Evolutionary conservation across 1,140 invertebrate species (phyloP).

Genomic region (Homalodisca vitripennis): DNA sequence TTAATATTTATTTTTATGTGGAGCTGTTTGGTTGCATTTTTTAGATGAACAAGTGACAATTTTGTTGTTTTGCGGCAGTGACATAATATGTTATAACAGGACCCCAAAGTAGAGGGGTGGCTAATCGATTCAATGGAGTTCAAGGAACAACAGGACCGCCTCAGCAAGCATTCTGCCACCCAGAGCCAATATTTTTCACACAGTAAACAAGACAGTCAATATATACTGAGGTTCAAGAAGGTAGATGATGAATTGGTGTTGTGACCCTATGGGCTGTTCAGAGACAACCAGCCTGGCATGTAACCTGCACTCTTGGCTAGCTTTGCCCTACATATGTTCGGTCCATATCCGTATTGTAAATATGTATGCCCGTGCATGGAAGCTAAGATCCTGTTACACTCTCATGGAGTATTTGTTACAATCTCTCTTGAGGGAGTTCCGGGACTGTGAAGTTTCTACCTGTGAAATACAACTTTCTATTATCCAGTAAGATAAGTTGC

Average conservation of each 20-base stretch:
- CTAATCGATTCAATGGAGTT: conserved; percentile 49
- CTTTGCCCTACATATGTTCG: background rate
- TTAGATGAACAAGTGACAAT: too few relatives aligned
- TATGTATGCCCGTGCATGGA: conserved; percentile 7
- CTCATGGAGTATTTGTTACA: too few relatives aligned
- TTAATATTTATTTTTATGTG: too few relatives aligned
- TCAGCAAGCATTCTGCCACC: conserved; percentile 45
- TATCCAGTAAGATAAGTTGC: too few relatives aligned
- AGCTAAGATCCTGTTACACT: too few relatives aligned
- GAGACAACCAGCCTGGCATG: background rate
- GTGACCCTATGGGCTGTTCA: background rate
- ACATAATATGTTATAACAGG: conserved; percentile 47
- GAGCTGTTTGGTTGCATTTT: too few relatives aligned
- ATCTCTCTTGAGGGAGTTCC: too few relatives aligned
- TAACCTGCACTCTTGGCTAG: background rate
- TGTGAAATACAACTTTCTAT: too few relatives aligned
- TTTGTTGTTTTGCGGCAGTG: too few relatives aligned
- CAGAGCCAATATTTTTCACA: conserved; percentile 42
- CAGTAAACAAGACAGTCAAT: conserved; percentile 38
- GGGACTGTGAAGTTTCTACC: too few relatives aligned
- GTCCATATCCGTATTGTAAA: too few relatives aligned
- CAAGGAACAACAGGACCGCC: conserved; percentile 45
- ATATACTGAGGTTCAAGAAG: conserved; percentile 35
- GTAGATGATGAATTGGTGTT: conserved; percentile 29
- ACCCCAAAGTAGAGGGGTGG: conserved; percentile 50